Evolutionary conservation across 1,140 invertebrate species (phyloP).

Genomic region (Panulirus ornatus): DNA sequence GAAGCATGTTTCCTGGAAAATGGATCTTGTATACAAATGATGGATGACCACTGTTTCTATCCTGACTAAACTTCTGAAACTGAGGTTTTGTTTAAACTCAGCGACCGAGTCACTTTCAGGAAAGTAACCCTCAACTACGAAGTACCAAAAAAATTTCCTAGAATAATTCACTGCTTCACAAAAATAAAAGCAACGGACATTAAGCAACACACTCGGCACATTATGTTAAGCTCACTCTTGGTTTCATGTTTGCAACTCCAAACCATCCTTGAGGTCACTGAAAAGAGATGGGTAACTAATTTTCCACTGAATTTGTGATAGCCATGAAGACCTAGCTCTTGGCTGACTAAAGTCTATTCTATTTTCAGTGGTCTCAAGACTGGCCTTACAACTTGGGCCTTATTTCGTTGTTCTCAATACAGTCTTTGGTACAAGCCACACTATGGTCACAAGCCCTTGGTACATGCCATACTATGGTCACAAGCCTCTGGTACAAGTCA

Average conservation of each 20-base stretch:
- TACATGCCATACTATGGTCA: slow-evolving; percentile 35
- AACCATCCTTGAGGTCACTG: slow-evolving; percentile 4
- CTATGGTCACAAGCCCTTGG: slow-evolving; percentile 15
- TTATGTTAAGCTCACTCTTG: neutral
- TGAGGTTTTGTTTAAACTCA: neutral
- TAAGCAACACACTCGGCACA: neutral
- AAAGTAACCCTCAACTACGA: neutral
- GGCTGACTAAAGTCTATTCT: neutral
- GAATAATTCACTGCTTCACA: neutral
- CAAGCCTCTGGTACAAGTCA: slow-evolving; percentile 67
- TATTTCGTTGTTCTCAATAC: slow-evolving; percentile 45
- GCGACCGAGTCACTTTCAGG: neutral
- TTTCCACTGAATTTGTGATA: neutral
- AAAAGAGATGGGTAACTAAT: neutral
- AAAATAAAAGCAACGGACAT: neutral
- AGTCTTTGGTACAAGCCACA: slow-evolving; percentile 68
- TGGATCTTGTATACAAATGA: neutral
- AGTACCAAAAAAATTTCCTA: neutral
- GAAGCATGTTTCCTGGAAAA: neutral
- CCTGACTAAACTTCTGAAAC: neutral
- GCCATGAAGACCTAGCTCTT: neutral
- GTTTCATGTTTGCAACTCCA: neutral
- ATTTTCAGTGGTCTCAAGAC: neutral
- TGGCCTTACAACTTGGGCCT: slow-evolving; percentile 23
- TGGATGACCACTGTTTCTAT: neutral